These are phyloP conservation scores for Hyphantria cunea DNA, from an alignment of 1,140 invertebrate species.

Conservation along the genomic window DNA sequence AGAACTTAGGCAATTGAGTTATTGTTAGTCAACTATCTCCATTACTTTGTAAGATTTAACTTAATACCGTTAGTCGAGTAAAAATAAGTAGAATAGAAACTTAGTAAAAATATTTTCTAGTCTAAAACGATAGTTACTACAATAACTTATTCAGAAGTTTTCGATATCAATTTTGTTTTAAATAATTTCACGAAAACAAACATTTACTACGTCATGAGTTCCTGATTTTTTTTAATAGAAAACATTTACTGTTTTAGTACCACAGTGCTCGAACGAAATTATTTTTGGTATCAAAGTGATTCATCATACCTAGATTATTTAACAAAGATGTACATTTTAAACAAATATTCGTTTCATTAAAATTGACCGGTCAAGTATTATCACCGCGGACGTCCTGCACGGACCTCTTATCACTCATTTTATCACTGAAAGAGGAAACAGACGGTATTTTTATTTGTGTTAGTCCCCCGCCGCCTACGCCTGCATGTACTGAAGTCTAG, in stretches of 20 bases:
- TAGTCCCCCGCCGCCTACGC: constrained; percentile 51
- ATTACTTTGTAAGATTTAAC: no score
- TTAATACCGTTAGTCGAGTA: no score
- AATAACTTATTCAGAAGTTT: no score
- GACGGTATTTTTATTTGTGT: constrained; percentile 71
- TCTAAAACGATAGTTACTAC: no score
- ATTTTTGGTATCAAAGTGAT: constrained; percentile 20
- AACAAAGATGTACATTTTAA: constrained; percentile 27
- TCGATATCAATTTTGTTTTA: no score
- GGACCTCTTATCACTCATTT: constrained; percentile 49
- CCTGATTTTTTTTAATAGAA: no score
- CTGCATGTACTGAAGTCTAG: constrained; percentile 43
- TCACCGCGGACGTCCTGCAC: constrained; percentile 65
- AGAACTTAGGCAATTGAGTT: neutral
- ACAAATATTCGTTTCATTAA: constrained; percentile 44
- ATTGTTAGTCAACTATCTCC: neutral
- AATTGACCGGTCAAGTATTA: constrained; percentile 64
- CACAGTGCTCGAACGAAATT: neutral
- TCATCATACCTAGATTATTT: constrained; percentile 15
- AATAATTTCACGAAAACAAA: no score
- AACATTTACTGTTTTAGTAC: no score
- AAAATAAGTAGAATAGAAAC: no score
- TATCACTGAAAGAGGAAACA: constrained; percentile 68
- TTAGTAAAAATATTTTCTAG: no score
- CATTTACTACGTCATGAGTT: no score